phyloP scores from a whole-genome alignment of 2,797 vertebrate species.

The Dendrocincla fuliginosa region DNA sequence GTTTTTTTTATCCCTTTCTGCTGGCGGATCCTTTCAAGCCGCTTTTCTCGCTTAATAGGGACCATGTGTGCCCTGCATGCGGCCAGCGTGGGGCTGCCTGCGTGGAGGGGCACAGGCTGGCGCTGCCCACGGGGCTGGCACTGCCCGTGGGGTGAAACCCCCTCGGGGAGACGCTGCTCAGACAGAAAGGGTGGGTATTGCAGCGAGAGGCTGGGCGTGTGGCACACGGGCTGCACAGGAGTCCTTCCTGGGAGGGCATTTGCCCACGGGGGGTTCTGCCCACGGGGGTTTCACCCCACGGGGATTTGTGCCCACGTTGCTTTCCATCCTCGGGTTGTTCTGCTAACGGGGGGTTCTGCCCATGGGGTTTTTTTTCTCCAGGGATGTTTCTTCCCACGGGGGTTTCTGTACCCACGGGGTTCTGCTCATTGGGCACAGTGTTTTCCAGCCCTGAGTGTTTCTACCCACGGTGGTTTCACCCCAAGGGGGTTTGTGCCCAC shows the following conservation, averaged over 20 bases:
- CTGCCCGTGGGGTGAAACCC: not conserved
- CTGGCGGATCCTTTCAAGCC: not conserved
- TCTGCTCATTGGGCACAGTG: not conserved
- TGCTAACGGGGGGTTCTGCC: not conserved
- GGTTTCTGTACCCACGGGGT: not conserved
- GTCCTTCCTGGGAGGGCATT: no score
- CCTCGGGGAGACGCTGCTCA: not conserved
- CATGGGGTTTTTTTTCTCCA: no score
- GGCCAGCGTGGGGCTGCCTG: not conserved
- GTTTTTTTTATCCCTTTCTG: not conserved
- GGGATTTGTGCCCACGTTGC: not conserved
- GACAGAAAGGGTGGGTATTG: fast-evolving
- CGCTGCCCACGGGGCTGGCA: not conserved
- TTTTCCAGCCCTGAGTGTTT: not conserved
- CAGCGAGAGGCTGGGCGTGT: fast-evolving
- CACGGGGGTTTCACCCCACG: no score
- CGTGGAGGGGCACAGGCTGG: not conserved
- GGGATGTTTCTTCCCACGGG: not conserved
- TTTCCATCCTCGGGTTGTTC: not conserved
- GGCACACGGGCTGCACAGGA: not conserved
- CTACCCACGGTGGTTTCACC: not conserved
- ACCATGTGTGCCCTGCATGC: constrained; percentile 17
- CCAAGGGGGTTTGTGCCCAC: not conserved
- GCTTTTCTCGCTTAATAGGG: constrained; percentile 18
- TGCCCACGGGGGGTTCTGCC: no score